A percentile compares a stretch with the other conserved stretches of the same genome.
Evolutionary conservation across 2,113 vertebrate species (phyloP).

Genomic region (Ageneiosus marmoratus): DNA sequence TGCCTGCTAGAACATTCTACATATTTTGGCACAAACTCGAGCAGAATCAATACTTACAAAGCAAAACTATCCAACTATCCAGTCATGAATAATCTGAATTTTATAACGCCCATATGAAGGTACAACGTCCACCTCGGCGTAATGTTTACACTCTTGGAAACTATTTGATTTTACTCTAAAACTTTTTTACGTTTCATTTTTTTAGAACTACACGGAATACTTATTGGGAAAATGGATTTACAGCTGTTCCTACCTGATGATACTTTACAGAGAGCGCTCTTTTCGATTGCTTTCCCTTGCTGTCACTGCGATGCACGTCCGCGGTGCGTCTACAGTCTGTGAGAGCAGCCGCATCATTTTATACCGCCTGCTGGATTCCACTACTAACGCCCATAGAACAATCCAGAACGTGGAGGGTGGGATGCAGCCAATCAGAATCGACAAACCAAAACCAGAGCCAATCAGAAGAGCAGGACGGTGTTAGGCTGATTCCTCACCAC

Average conservation of each 20-base stretch:
- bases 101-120: too few relatives aligned
- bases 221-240: not conserved
- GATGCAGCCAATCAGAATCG: constrained; percentile 45
- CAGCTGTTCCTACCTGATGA: not conserved
- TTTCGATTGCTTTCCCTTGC: not conserved
- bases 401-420: constrained; percentile 60
- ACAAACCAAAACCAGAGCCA: not conserved
- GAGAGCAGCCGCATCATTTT: not conserved
- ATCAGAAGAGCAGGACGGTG: not conserved
- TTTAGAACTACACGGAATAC: not conserved
- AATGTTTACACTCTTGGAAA: not conserved
- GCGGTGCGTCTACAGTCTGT: not conserved
- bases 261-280: not conserved
- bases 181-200: not conserved
- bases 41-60: constrained; percentile 1
- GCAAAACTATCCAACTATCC: not conserved
- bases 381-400: constrained; percentile 49
- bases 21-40: constrained; percentile 21
- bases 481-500: not conserved
- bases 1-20: constrained; percentile 38
- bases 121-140: too few relatives aligned
- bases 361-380: not conserved
- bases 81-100: not conserved
- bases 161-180: too few relatives aligned
- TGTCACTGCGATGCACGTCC: not conserved